These are phyloP conservation scores for Astropecten irregularis DNA, from an alignment of 53 echinoderm and acorn worm species.

Conservation along the genomic window DNA sequence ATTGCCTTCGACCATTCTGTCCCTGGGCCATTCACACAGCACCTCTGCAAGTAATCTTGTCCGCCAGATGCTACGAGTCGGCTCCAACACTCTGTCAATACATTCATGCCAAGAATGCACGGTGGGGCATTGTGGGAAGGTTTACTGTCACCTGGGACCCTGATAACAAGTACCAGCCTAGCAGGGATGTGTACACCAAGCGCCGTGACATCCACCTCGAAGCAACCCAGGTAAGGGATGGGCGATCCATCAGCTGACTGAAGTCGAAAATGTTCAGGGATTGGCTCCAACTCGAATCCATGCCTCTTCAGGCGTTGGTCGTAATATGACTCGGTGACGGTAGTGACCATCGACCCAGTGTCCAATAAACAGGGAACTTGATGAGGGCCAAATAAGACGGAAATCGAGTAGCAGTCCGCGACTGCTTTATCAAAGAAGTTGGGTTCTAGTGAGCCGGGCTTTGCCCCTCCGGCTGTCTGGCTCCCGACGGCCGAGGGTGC, in stretches of 20 bases:
- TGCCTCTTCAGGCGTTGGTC: neutral
- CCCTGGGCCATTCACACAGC: neutral
- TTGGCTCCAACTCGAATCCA: neutral
- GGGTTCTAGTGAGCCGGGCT: neutral
- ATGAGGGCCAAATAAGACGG: neutral
- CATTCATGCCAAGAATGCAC: constrained; percentile 10
- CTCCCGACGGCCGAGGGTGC: constrained; percentile 20
- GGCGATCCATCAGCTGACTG: neutral
- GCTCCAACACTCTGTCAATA: constrained; percentile 7
- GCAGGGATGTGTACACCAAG: neutral
- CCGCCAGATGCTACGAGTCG: neutral
- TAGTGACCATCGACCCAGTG: constrained; percentile 23
- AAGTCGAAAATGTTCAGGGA: neutral
- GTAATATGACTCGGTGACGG: neutral
- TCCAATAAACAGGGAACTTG: neutral
- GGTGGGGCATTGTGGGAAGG: neutral
- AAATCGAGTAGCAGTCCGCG: neutral
- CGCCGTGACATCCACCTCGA: neutral
- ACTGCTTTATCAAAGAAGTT: neutral
- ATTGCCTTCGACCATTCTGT: constrained; percentile 3
- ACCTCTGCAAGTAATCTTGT: neutral
- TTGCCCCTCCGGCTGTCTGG: constrained; percentile 14
- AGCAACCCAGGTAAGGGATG: constrained; percentile 2
- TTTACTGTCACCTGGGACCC: neutral
- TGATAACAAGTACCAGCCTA: neutral